Conservation (phyloP, 2,888 invertebrate species). For the Cephalotes varians region DNA sequence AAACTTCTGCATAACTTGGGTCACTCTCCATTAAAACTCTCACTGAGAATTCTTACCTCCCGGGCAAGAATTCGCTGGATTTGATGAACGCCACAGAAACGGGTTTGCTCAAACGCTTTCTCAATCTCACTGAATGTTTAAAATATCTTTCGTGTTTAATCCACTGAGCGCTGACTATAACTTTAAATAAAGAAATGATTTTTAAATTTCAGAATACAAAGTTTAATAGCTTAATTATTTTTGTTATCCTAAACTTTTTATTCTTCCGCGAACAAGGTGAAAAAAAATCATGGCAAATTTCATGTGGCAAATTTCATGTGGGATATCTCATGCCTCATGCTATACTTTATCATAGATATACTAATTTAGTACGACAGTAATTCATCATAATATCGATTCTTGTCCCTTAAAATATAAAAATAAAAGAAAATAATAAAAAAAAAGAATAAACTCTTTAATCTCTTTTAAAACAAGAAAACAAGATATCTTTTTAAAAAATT, state of each 20-base stretch:
- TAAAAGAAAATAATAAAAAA: too few species aligned
- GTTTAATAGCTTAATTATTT: not conserved
- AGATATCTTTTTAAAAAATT: too few species aligned
- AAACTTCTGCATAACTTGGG: slow-evolving; percentile 39
- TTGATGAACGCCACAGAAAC: slow-evolving; percentile 19
- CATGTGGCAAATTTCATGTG: too few species aligned
- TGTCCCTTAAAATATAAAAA: too few species aligned
- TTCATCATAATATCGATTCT: too few species aligned
- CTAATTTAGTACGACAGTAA: too few species aligned
- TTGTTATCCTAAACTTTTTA: not conserved
- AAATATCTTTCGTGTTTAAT: slow-evolving; percentile 31
- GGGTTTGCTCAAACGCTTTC: slow-evolving; percentile 25
- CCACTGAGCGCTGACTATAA: not conserved
- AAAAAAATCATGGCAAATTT: too few species aligned
- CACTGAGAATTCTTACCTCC: slow-evolving; percentile 33
- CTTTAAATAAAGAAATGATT: slow-evolving; percentile 22
- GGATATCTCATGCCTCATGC: too few species aligned
- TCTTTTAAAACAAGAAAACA: too few species aligned
- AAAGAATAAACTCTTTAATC: too few species aligned
- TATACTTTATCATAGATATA: too few species aligned
- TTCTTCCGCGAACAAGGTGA: too few species aligned
- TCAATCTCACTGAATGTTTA: slow-evolving; percentile 39
- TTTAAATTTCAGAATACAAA: not conserved
- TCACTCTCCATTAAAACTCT: slow-evolving; percentile 42
- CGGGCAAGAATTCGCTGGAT: slow-evolving; percentile 23